A percentile compares a stretch with the other conserved stretches of the same genome.
phyloP scores from a whole-genome alignment of 1,140 invertebrate genomes.

The Halyomorpha halys region DNA sequence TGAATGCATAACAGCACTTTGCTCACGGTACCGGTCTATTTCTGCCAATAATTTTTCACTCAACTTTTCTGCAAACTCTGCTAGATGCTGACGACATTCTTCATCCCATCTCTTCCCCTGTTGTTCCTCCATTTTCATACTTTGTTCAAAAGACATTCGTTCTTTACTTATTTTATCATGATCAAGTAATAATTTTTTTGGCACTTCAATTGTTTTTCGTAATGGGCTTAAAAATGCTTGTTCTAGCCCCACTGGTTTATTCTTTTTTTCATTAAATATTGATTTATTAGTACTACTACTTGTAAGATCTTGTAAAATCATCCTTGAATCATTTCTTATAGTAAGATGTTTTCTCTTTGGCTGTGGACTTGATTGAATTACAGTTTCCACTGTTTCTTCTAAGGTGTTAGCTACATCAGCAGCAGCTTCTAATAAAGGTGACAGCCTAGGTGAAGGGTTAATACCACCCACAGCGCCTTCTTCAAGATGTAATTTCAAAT shows the following conservation, averaged over 20 bases:
- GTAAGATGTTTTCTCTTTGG: constrained; percentile 41
- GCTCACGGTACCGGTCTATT: constrained; percentile 53
- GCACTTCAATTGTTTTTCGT: constrained; percentile 3
- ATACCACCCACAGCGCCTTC: constrained; percentile 1
- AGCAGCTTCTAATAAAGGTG: constrained; percentile 49
- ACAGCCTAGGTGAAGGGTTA: constrained; percentile 25
- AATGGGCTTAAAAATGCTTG: not conserved
- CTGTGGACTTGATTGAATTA: constrained; percentile 46
- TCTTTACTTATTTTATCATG: constrained; percentile 4
- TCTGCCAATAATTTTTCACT: constrained; percentile 61
- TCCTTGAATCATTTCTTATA: constrained; percentile 36
- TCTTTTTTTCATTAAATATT: not conserved
- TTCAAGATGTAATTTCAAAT: constrained; percentile 25
- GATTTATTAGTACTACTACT: not conserved
- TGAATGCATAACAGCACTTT: constrained; percentile 25
- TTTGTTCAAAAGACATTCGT: constrained; percentile 1
- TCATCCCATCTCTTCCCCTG: constrained; percentile 41
- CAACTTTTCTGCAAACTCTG: constrained; percentile 65
- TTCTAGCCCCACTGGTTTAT: not conserved
- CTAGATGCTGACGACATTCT: constrained; percentile 54
- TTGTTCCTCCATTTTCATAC: not conserved
- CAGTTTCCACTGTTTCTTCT: constrained; percentile 54
- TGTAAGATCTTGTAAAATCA: constrained; percentile 28
- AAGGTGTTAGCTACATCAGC: constrained; percentile 52
- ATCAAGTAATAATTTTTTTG: constrained; percentile 14